Percentiles rank a stretch among this genome's conserved stretches.
These are phyloP conservation scores for Pangasius krempfi DNA, from an alignment of 2,797 vertebrate species.

Conservation along the genomic window DNA sequence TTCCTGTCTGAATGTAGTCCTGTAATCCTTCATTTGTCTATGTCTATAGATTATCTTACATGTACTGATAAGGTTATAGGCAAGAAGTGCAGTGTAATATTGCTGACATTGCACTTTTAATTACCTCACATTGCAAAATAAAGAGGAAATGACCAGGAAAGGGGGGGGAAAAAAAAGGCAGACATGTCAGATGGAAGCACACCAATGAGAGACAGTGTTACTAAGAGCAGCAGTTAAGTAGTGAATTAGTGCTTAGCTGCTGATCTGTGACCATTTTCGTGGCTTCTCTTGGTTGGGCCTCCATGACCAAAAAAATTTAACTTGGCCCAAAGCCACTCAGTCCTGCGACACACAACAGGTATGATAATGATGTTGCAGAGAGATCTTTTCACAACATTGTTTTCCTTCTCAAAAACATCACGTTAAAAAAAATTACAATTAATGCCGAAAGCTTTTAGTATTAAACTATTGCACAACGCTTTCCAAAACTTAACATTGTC, in stretches of 20 bases:
- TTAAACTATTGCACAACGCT: slow-evolving; percentile 58
- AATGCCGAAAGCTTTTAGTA: slow-evolving; percentile 42
- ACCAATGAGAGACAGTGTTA: slow-evolving; percentile 50
- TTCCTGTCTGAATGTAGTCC: slow-evolving; percentile 28
- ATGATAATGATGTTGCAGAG: neutral
- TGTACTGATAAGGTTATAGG: slow-evolving; percentile 58
- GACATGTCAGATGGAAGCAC: slow-evolving; percentile 54
- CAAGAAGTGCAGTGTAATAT: slow-evolving; percentile 59
- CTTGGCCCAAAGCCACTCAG: slow-evolving; percentile 17
- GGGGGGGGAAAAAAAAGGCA: slow-evolving; percentile 9
- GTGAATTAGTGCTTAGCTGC: slow-evolving; percentile 31
- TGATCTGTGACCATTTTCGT: slow-evolving; percentile 16
- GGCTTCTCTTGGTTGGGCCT: slow-evolving; percentile 19
- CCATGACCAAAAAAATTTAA: slow-evolving; percentile 6
- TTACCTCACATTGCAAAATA: slow-evolving; percentile 49
- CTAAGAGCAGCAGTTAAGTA: slow-evolving; percentile 30
- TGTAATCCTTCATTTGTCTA: slow-evolving; percentile 28
- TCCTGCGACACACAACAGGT: neutral
- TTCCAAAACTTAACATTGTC: slow-evolving; percentile 45
- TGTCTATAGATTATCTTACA: slow-evolving; percentile 36
- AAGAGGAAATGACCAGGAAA: slow-evolving; percentile 31
- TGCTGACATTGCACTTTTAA: slow-evolving; percentile 52
- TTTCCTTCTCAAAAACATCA: slow-evolving; percentile 12
- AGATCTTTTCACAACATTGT: neutral
- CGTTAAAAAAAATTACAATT: slow-evolving; percentile 16